phyloP scores from a whole-genome alignment of 2,888 invertebrate genomes.

The Auanema freiburgensis region DNA sequence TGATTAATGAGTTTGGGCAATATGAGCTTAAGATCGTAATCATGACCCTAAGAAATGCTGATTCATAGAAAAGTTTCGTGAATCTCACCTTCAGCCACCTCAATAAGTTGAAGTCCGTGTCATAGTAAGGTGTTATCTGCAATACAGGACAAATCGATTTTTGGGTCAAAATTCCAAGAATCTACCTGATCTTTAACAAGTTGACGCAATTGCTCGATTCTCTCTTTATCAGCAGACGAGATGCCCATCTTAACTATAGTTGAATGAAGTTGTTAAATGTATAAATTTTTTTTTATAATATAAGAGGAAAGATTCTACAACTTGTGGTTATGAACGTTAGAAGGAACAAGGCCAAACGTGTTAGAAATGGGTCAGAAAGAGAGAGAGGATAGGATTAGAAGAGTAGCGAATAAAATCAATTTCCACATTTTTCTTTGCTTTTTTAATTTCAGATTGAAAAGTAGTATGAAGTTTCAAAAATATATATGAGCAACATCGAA shows the following conservation, averaged over 20 bases:
- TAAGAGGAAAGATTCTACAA: too few relatives aligned
- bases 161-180: background rate
- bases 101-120: slow-evolving; percentile 53
- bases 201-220: slow-evolving; percentile 43
- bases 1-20: slow-evolving; percentile 50
- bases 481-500: too few relatives aligned
- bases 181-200: slow-evolving; percentile 45
- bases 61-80: background rate
- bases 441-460: too few relatives aligned
- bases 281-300: too few relatives aligned
- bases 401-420: too few relatives aligned
- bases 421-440: too few relatives aligned
- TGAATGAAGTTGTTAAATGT: too few relatives aligned
- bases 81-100: slow-evolving; percentile 40
- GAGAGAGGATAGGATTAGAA: too few relatives aligned
- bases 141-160: background rate
- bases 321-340: too few relatives aligned
- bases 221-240: slow-evolving; percentile 32
- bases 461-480: too few relatives aligned
- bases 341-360: too few relatives aligned
- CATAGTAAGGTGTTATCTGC: slow-evolving; percentile 51
- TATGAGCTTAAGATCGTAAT: slow-evolving; percentile 45
- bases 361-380: too few relatives aligned
- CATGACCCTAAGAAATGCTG: slow-evolving; percentile 35
- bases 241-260: slow-evolving; percentile 26